A percentile compares a stretch with the other conserved stretches of the same genome.
Evolutionary conservation across 1,140 invertebrate species (phyloP).

Genomic region (Cylas formicarius): DNA sequence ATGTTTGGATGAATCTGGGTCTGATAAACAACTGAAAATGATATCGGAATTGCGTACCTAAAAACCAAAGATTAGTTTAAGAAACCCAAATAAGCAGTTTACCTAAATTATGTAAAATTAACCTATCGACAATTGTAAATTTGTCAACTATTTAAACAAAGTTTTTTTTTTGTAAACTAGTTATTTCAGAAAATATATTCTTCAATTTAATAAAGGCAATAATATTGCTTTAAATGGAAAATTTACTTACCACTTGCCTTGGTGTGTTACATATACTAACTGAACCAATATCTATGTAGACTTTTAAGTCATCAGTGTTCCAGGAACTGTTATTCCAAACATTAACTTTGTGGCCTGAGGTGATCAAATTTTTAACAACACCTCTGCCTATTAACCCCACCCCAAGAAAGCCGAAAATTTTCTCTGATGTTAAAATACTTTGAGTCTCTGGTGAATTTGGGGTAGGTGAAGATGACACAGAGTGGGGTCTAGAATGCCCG

Average conservation of each 20-base stretch:
- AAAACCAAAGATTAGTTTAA: conserved; percentile 22
- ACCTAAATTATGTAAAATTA: too few relatives aligned
- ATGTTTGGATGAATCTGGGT: conserved; percentile 89
- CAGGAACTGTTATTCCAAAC: conserved; percentile 90
- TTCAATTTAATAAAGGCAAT: too few relatives aligned
- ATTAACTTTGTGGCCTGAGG: conserved; percentile 86
- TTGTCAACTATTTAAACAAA: too few relatives aligned
- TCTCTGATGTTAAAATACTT: conserved; percentile 55
- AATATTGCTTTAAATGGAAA: neutral
- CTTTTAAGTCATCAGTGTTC: too few relatives aligned
- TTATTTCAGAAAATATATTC: too few relatives aligned
- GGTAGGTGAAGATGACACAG: too few relatives aligned
- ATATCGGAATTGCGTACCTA: conserved; percentile 74
- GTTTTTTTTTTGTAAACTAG: too few relatives aligned
- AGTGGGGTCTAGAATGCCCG: too few relatives aligned
- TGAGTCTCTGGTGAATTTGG: too few relatives aligned
- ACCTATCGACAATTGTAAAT: too few relatives aligned
- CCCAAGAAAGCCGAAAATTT: conserved; percentile 91
- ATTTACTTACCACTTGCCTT: conserved; percentile 16
- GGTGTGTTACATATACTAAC: conserved; percentile 13
- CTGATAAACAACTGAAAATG: conserved; percentile 90
- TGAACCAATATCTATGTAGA: too few relatives aligned
- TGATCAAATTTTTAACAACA: conserved; percentile 90
- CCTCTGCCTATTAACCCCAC: conserved; percentile 93
- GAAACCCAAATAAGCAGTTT: too few relatives aligned